phyloP scores from a whole-genome alignment of 2,113 vertebrate genomes.

The Ptilonorhynchus violaceus region DNA sequence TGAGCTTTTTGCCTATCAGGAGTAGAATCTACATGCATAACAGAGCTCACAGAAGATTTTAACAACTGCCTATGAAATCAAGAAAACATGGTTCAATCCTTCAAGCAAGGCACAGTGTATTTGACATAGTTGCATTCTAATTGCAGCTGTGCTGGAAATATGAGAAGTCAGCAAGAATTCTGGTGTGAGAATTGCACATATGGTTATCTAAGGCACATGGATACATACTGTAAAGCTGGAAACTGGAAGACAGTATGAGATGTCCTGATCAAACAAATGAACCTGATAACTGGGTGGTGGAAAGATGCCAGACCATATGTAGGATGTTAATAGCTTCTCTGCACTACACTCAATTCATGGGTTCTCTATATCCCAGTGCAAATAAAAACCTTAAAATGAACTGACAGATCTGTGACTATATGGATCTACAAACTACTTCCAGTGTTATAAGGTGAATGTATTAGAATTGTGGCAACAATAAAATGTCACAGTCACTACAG shows the following conservation, averaged over 20 bases:
- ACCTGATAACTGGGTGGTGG: slow-evolving; percentile 10
- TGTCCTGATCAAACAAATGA: slow-evolving; percentile 3
- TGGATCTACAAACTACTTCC: background rate
- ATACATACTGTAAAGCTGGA: background rate
- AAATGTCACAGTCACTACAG: background rate
- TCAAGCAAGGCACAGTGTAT: background rate
- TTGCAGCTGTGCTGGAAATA: background rate
- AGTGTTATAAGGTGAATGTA: background rate
- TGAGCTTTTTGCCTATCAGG: background rate
- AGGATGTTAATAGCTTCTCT: slow-evolving; percentile 1
- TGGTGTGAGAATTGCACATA: slow-evolving; percentile 17
- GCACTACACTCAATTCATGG: background rate
- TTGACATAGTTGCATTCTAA: background rate
- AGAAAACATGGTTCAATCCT: background rate
- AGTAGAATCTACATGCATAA: background rate
- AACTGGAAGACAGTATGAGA: slow-evolving; percentile 10
- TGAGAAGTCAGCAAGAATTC: slow-evolving; percentile 10
- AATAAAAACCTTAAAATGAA: background rate
- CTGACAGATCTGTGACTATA: background rate
- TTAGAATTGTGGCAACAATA: background rate
- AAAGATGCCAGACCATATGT: slow-evolving; percentile 34
- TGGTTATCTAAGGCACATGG: background rate
- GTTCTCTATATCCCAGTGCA: background rate
- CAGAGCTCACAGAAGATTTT: background rate
- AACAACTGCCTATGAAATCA: background rate